A percentile compares a stretch with the other conserved stretches of the same genome.
phyloP scores from a whole-genome alignment of 2,113 vertebrate species.

The Poecile atricapillus region DNA sequence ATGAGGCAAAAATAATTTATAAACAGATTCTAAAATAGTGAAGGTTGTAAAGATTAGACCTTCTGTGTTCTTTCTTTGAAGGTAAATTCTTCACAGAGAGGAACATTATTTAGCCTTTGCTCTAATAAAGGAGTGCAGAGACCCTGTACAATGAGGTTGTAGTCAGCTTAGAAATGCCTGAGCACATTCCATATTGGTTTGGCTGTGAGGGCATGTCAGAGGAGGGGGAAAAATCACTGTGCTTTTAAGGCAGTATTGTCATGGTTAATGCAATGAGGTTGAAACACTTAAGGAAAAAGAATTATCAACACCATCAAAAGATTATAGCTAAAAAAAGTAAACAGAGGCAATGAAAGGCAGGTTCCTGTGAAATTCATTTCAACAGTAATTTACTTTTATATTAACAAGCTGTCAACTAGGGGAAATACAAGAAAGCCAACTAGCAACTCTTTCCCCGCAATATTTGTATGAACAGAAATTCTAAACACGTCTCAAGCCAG shows the following conservation, averaged over 20 bases:
- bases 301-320: not conserved
- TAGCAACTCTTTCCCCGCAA: not conserved
- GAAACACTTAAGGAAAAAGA: conserved; percentile 10
- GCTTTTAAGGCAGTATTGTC: not conserved
- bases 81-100: not conserved
- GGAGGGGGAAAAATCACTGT: not conserved
- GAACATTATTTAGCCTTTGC: not conserved
- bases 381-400: conserved; percentile 16
- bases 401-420: conserved; percentile 5
- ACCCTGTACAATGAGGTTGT: not conserved
- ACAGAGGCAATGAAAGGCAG: not conserved
- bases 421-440: not conserved
- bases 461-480: not conserved
- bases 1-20: not conserved
- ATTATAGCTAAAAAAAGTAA: not conserved
- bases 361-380: conserved; percentile 7
- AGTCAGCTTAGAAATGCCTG: not conserved
- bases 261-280: not conserved
- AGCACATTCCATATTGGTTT: not conserved
- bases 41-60: not conserved
- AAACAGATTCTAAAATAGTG: not conserved
- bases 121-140: not conserved
- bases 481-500: not conserved
- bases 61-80: not conserved
- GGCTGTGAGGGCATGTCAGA: not conserved